Base-by-base conservation (phyloP, 2,797 vertebrate species). In the Eleutherodactylus coqui region DNA sequence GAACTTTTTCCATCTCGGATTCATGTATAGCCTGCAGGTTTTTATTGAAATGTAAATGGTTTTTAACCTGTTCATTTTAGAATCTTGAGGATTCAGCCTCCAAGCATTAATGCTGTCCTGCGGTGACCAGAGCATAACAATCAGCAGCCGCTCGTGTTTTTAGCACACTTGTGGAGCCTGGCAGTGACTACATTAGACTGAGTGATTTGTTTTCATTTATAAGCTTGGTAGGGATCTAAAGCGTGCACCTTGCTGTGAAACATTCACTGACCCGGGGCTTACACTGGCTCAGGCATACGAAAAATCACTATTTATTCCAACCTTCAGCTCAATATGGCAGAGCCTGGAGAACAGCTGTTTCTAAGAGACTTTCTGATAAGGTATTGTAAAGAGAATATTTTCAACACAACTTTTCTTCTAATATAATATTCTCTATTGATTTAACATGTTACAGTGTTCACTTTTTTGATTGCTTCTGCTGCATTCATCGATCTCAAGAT, bases 391-490 rank as follows among this genome's bases (percentile, higher is more conserved):
- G 38, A 83, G 75, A 72, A 83, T 51, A 76, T 62, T 78, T 82
- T 41, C 19, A 67, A 75, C 29, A 32, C 62, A 87, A 78, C 47
- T 83, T 83, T 83, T 83, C 75, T 75, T 72, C 38, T 83, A 87
- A 87, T 73, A 64, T 58, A 79, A 83, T 83, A 87, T 87, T 87
- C 64, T n/a, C 64, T 47, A 86, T 86, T 78, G 80, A 83, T 83
- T 87, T 78, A 70, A 36, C 60, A 58, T 77, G 79, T 51, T 72
- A 43, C 49, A 36, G 60, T 73, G 24, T 76, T 70, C 58, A 41
- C 58, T 36, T 77, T 49, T 78, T 84, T 87, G n/a, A 83, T 78
- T 87, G 81, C 75, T 47, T 58, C 32, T 72, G 38, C 64, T 55
- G 53, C 47, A 49, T 79, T 60, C 51, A 83, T 79, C 27, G 36